These are phyloP conservation scores for Nilaparvata lugens DNA, from an alignment of 1,140 invertebrate genomes.

Conservation along the genomic window DNA sequence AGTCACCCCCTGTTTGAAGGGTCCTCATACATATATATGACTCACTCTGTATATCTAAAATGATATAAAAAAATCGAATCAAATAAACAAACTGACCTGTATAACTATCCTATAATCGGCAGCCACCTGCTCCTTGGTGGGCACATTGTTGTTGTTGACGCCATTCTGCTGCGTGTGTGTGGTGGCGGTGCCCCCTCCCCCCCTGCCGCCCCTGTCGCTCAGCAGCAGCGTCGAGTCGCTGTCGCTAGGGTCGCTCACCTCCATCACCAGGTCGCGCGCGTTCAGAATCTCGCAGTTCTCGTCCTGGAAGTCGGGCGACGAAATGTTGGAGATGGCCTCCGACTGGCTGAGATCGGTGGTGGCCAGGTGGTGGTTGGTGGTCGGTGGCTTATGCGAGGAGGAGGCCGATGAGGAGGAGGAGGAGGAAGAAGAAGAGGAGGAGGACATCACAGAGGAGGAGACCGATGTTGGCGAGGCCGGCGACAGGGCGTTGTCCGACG, in stretches of 20 bases:
- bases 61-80: too few species aligned
- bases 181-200: neutral
- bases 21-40: too few species aligned
- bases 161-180: neutral
- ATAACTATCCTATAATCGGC: constrained; percentile 72
- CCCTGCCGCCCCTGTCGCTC: constrained; percentile 38
- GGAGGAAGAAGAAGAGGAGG: too few species aligned
- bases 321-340: constrained; percentile 77
- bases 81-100: constrained; percentile 53
- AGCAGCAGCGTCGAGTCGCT: constrained; percentile 54
- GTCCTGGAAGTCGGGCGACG: constrained; percentile 77
- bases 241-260: constrained; percentile 76
- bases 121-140: constrained; percentile 32
- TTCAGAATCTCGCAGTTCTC: constrained; percentile 53
- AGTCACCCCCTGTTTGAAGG: too few species aligned
- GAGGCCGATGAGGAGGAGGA: constrained; percentile 39
- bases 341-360: constrained; percentile 38
- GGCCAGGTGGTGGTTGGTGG: constrained; percentile 14
- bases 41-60: too few species aligned
- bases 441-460: constrained; percentile 76
- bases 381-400: constrained; percentile 22
- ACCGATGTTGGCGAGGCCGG: constrained; percentile 74
- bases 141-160: constrained; percentile 8
- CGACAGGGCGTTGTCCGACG: constrained; percentile 41
- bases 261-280: constrained; percentile 59